These are phyloP conservation scores for Kryptopterus vitreolus DNA, from an alignment of 2,797 vertebrate genomes.

Conservation along the genomic window DNA sequence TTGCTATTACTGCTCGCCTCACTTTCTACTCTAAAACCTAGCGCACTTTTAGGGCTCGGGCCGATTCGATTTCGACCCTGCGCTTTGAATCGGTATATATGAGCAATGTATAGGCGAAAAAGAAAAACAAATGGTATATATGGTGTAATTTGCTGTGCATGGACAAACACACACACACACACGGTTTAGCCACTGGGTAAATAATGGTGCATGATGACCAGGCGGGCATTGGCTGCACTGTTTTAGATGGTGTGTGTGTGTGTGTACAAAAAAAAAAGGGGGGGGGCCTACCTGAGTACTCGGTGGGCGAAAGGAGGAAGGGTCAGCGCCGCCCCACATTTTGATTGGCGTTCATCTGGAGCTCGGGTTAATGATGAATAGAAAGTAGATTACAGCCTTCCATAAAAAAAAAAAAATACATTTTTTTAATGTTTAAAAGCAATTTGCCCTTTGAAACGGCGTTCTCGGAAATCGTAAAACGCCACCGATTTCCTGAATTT, in stretches of 20 bases:
- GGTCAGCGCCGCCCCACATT: conserved; percentile 52
- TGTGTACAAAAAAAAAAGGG: background rate
- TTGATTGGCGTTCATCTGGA: conserved; percentile 63
- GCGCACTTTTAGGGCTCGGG: background rate
- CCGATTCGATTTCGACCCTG: background rate
- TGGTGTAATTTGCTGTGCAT: background rate
- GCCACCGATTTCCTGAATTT: no score
- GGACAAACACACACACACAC: conserved; percentile 29
- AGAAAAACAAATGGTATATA: background rate
- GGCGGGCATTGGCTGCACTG: conserved; percentile 37
- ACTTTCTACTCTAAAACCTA: background rate
- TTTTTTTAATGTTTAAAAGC: no score
- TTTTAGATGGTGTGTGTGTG: background rate
- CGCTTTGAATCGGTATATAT: background rate
- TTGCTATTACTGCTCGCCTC: conserved; percentile 13
- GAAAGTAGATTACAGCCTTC: conserved; percentile 59
- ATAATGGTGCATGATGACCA: conserved; percentile 39
- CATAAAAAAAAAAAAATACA: conserved; percentile 67
- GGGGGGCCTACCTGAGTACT: conserved; percentile 10
- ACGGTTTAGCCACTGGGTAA: conserved; percentile 34
- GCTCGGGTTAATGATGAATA: conserved; percentile 67
- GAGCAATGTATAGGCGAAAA: background rate
- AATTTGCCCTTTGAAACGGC: conserved; percentile 45
- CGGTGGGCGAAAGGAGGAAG: conserved; percentile 59
- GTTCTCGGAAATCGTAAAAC: conserved; percentile 25